Conservation (phyloP, 2,888 invertebrate genomes). For the Molanna angustata region DNA sequence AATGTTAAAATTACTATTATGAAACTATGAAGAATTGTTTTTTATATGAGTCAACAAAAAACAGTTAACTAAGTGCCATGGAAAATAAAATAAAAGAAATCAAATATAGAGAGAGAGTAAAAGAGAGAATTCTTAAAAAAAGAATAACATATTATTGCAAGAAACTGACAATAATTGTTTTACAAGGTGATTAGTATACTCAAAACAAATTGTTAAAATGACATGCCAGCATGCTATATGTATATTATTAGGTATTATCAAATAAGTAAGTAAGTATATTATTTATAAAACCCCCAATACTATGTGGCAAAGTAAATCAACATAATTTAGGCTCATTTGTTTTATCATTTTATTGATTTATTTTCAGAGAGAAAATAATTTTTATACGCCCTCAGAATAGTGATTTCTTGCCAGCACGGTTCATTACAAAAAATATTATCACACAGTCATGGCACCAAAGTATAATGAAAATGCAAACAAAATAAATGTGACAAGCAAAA, state of each 20-base stretch:
- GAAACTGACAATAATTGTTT: no score
- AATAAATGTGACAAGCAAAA: slow-evolving; percentile 3
- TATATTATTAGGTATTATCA: no score
- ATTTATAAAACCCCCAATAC: no score
- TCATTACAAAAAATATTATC: neutral
- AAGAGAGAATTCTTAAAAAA: no score
- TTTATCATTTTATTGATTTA: neutral
- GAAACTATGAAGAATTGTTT: no score
- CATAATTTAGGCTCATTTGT: neutral
- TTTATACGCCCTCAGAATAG: neutral
- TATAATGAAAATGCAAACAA: neutral
- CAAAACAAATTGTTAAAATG: slow-evolving; percentile 5
- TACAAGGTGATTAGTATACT: no score
- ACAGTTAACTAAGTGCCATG: no score
- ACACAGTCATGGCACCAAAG: slow-evolving; percentile 6
- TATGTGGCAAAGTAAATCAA: slow-evolving; percentile 2
- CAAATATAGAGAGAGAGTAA: no score
- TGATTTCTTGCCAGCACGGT: neutral
- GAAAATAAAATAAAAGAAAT: no score
- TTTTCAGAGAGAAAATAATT: neutral
- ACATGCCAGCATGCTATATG: slow-evolving; percentile 12
- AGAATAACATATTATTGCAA: no score
- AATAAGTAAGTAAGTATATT: slow-evolving; percentile 4
- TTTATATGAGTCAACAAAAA: no score
- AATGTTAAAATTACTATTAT: no score